These are phyloP conservation scores for Hemicordylus capensis DNA, from an alignment of 2,113 vertebrate species.

Conservation along the genomic window DNA sequence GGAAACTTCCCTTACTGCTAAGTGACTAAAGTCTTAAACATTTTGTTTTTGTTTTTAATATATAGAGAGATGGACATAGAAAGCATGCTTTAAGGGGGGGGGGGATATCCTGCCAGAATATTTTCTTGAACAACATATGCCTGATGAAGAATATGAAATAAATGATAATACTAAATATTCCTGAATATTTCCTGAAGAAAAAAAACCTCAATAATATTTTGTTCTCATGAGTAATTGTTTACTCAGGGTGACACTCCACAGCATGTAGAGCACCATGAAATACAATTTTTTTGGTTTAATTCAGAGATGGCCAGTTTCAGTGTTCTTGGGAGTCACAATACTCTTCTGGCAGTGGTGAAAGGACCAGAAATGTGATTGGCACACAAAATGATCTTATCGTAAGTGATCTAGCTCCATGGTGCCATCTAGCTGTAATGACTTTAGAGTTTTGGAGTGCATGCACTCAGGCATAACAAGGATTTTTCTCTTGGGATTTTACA, in stretches of 20 bases:
- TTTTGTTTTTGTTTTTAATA: background rate
- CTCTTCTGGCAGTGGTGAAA: background rate
- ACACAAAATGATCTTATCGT: background rate
- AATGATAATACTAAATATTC: slow-evolving; percentile 4
- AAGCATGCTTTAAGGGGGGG: too few species aligned
- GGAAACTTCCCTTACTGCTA: background rate
- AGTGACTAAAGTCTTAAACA: background rate
- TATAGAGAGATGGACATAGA: background rate
- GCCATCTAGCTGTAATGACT: too few species aligned
- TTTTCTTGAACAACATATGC: background rate
- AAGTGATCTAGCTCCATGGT: background rate
- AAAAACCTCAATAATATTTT: background rate
- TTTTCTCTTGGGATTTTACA: too few species aligned
- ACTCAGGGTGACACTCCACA: background rate
- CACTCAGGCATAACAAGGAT: too few species aligned
- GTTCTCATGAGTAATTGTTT: background rate
- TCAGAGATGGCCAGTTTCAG: background rate
- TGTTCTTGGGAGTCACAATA: background rate
- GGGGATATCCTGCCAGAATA: background rate
- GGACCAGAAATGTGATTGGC: background rate
- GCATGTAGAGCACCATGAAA: background rate
- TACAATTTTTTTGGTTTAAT: background rate
- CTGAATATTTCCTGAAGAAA: too few species aligned
- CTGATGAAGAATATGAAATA: too few species aligned
- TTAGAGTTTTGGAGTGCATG: background rate